phyloP scores from a whole-genome alignment of 2,888 invertebrate species.

The Oscheius sp. region DNA sequence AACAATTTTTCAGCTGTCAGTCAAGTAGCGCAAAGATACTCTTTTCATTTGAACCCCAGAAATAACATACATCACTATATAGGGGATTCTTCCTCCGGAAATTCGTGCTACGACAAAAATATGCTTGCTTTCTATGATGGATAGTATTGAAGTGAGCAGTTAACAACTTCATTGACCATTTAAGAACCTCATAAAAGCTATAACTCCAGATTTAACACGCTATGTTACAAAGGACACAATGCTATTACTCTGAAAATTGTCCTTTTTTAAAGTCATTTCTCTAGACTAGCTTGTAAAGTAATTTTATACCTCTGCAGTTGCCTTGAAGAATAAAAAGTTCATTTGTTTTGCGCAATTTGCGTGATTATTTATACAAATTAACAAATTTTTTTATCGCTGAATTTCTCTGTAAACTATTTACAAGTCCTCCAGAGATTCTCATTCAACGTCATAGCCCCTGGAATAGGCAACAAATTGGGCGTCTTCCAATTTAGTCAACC shows the following conservation, averaged over 20 bases:
- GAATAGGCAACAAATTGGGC: slow-evolving; percentile 22
- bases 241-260: not conserved
- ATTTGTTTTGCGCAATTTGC: too few relatives aligned
- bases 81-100: too few relatives aligned
- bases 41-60: slow-evolving; percentile 2
- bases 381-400: too few relatives aligned
- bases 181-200: not conserved
- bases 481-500: slow-evolving; percentile 14
- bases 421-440: slow-evolving; percentile 20
- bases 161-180: slow-evolving; percentile 16
- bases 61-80: not conserved
- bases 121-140: too few relatives aligned
- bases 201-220: slow-evolving; percentile 15
- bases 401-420: not conserved
- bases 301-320: too few relatives aligned
- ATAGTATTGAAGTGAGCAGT: not conserved
- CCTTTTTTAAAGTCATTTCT: not conserved
- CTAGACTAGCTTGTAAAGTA: too few relatives aligned
- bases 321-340: too few relatives aligned
- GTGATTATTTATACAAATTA: too few relatives aligned
- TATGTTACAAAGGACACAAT: not conserved
- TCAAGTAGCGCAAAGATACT: not conserved
- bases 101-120: too few relatives aligned
- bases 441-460: slow-evolving; percentile 22
- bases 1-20: slow-evolving; percentile 1